Evolutionary conservation across 2,113 vertebrate species (phyloP).

Genomic region (Chamaetylas fuelleborni): DNA sequence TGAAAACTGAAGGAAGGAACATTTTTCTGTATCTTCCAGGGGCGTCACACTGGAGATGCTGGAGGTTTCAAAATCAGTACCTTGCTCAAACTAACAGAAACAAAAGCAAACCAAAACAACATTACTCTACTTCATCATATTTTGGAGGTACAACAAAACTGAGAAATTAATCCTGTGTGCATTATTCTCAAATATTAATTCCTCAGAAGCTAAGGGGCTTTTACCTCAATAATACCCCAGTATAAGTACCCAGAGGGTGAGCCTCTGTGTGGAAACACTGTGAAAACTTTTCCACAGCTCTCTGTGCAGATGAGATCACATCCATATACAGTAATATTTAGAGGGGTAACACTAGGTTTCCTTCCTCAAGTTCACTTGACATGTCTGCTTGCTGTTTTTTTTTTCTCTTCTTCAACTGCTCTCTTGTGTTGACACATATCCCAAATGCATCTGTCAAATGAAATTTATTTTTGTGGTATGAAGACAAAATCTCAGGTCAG

Average conservation of each 20-base stretch:
- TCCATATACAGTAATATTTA: neutral
- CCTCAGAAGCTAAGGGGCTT: neutral
- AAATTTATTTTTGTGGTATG: neutral
- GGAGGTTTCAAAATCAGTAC: constrained; percentile 92
- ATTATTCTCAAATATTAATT: neutral
- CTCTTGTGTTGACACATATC: neutral
- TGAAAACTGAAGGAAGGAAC: neutral
- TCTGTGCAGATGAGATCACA: neutral
- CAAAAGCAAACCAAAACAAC: constrained; percentile 87
- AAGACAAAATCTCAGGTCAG: constrained; percentile 13
- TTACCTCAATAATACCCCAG: neutral
- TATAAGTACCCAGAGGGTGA: neutral
- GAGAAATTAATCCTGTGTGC: neutral
- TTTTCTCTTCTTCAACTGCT: neutral
- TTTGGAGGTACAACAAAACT: constrained; percentile 81
- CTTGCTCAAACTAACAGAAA: constrained; percentile 89
- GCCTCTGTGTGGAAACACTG: neutral
- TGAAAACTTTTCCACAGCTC: rapidly evolving
- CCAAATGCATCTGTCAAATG: neutral
- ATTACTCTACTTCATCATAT: constrained; percentile 93
- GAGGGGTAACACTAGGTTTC: neutral
- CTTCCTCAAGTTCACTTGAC: neutral
- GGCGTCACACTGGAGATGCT: constrained; percentile 89
- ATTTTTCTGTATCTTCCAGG: constrained; percentile 70
- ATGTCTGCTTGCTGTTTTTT: neutral